Evolutionary conservation across 1,140 invertebrate genomes (phyloP).

Genomic region (Lasioglossum baleicum): DNA sequence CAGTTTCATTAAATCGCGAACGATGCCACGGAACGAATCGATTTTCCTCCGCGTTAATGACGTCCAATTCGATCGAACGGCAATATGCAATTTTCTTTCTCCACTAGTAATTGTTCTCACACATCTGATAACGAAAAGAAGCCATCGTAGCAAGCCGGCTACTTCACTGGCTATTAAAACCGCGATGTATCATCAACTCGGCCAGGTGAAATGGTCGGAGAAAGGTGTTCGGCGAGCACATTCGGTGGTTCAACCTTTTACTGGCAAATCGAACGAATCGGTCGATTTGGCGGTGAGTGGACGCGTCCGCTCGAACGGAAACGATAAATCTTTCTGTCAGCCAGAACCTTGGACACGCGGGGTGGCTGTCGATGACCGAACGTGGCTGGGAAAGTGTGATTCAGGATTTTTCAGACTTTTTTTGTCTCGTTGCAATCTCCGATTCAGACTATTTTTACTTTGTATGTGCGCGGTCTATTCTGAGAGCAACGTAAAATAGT

Average conservation of each 20-base stretch:
- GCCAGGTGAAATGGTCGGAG: background rate
- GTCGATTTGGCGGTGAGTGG: background rate
- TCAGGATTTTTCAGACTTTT: background rate
- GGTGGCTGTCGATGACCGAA: background rate
- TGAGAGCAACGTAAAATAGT: too few species aligned
- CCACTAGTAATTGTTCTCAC: background rate
- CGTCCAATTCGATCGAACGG: background rate
- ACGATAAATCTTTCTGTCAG: slow-evolving; percentile 1
- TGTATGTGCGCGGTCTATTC: too few species aligned
- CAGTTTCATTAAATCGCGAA: slow-evolving; percentile 7
- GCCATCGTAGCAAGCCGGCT: background rate
- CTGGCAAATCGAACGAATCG: background rate
- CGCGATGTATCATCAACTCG: background rate
- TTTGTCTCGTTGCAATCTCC: too few species aligned
- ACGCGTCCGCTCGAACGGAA: background rate
- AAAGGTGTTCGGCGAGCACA: background rate
- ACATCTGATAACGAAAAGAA: background rate
- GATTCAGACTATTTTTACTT: too few species aligned
- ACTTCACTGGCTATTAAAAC: slow-evolving; percentile 13
- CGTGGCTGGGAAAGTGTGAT: background rate
- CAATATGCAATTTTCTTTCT: background rate
- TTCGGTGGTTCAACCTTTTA: background rate
- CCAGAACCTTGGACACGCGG: background rate
- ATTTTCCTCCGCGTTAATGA: background rate
- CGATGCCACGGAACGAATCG: background rate